These are phyloP conservation scores for Propsilocerus akamusi DNA, from an alignment of 1,140 invertebrate genomes.

Conservation along the genomic window DNA sequence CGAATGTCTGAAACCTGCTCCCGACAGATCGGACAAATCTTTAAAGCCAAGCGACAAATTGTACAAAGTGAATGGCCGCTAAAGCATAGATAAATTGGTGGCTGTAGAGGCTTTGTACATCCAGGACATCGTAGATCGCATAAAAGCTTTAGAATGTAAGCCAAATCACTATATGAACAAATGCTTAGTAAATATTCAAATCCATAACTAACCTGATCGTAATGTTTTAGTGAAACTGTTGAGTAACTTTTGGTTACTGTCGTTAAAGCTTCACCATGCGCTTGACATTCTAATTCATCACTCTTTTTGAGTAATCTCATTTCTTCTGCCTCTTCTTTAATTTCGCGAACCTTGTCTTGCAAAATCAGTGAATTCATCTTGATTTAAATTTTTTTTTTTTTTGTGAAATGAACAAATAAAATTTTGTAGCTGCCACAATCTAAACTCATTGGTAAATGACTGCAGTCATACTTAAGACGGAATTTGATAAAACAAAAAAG, in stretches of 20 bases:
- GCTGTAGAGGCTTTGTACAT: conserved; percentile 20
- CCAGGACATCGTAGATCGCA: conserved; percentile 19
- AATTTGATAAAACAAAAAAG: no score
- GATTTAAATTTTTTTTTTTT: no score
- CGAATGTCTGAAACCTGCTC: conserved; percentile 16
- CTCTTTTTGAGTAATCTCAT: neutral
- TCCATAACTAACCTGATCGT: neutral
- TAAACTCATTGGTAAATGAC: no score
- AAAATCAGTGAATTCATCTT: neutral
- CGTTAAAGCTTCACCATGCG: neutral
- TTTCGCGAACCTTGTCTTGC: neutral
- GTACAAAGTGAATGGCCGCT: conserved; percentile 21
- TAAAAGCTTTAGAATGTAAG: neutral
- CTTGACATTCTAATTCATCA: no score
- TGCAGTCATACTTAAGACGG: no score
- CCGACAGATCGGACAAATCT: conserved; percentile 22
- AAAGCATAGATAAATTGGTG: conserved; percentile 18
- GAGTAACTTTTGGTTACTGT: neutral
- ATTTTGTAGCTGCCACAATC: no score
- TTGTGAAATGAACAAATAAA: neutral
- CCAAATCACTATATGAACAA: no score
- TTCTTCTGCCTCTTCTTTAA: neutral
- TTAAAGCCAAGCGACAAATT: conserved; percentile 17
- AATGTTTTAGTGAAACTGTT: neutral
- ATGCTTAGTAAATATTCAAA: neutral